Evolutionary conservation across 1,140 invertebrate species (phyloP).

Genomic region (Calliopsis andreniformis): DNA sequence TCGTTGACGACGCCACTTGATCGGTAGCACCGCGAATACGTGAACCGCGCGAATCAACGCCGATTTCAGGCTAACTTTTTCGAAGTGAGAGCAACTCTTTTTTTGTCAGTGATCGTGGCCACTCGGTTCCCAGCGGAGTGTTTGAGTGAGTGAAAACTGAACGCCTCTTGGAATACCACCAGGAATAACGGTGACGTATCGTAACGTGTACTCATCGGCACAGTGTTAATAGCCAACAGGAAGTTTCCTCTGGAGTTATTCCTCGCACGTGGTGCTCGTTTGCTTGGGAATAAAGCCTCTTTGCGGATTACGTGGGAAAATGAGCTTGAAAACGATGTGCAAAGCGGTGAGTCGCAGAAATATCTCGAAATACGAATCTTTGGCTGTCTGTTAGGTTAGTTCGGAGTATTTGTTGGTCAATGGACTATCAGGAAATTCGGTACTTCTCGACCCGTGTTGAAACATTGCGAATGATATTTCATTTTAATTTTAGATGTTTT

Average conservation of each 20-base stretch:
- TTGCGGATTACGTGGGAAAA: neutral
- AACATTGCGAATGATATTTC: too few relatives aligned
- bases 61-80: neutral
- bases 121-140: neutral
- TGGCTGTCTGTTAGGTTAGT: neutral
- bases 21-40: constrained; percentile 33
- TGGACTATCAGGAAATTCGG: neutral
- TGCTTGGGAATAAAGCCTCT: neutral
- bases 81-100: neutral
- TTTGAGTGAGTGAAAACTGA: constrained; percentile 23
- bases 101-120: neutral
- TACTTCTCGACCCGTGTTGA: too few relatives aligned
- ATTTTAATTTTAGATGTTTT: too few relatives aligned
- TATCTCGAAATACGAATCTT: neutral
- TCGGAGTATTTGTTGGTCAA: neutral
- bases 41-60: constrained; percentile 28
- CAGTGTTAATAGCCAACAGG: neutral
- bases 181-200: constrained; percentile 58
- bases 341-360: constrained; percentile 32
- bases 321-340: constrained; percentile 2
- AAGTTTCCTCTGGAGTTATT: neutral
- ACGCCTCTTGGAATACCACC: neutral
- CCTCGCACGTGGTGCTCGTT: constrained; percentile 12
- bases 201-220: neutral
- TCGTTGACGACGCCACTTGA: constrained; percentile 18